These are phyloP conservation scores for Neoniphon sammara DNA, from an alignment of 2,797 vertebrate species.

Conservation along the genomic window DNA sequence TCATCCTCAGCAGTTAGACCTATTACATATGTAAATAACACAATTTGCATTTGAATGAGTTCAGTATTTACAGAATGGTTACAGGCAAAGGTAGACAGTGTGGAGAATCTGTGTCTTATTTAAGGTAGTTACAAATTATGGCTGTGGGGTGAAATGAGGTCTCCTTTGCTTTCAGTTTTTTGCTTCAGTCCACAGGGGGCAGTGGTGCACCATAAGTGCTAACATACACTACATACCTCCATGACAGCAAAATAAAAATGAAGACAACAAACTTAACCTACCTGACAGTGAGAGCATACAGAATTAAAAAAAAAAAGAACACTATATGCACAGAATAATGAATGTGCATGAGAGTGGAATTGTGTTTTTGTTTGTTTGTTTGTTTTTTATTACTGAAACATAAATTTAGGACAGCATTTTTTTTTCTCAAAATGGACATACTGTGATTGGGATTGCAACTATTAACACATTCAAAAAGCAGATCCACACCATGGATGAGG, in stretches of 20 bases:
- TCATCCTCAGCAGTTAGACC: neutral
- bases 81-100: neutral
- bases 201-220: constrained; percentile 43
- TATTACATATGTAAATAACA: neutral
- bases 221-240: neutral
- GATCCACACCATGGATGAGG: neutral
- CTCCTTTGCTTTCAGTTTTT: neutral
- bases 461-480: constrained; percentile 5
- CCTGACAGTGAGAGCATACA: neutral
- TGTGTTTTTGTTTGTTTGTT: neutral
- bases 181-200: constrained; percentile 61
- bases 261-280: constrained; percentile 5
- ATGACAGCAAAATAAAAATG: neutral
- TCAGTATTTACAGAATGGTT: constrained; percentile 8
- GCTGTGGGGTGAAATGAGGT: constrained; percentile 11
- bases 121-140: constrained; percentile 10
- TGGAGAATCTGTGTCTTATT: constrained; percentile 14
- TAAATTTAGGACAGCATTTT: constrained; percentile 6
- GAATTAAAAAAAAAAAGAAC: constrained; percentile 22
- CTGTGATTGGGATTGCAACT: constrained; percentile 1
- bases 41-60: constrained; percentile 4
- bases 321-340: constrained; percentile 15
- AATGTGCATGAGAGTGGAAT: constrained; percentile 12
- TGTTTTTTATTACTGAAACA: neutral
- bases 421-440: too few species aligned